Conservation (phyloP, 2,797 vertebrate genomes). For the Anisognathus igniventris region DNA sequence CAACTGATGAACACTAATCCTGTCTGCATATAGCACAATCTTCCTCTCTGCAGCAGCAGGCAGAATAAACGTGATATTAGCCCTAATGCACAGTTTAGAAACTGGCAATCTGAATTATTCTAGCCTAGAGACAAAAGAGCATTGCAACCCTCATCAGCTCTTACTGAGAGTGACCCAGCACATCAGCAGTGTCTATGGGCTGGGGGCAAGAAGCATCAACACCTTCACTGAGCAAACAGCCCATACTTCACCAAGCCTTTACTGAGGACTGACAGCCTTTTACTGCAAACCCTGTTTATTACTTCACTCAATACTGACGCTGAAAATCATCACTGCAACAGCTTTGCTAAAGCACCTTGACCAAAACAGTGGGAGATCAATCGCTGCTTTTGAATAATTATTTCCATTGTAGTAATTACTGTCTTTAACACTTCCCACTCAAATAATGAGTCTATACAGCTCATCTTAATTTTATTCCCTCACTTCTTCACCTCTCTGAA, state of each 20-base stretch:
- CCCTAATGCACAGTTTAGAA: background rate
- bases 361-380: background rate
- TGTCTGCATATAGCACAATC: background rate
- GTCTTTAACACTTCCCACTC: background rate
- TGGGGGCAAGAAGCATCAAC: background rate
- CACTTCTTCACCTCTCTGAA: background rate
- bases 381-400: background rate
- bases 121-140: background rate
- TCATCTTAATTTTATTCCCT: background rate
- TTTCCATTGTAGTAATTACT: background rate
- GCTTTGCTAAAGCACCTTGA: background rate
- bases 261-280: background rate
- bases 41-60: background rate
- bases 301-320: background rate
- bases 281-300: background rate
- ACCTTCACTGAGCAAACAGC: background rate
- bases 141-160: background rate
- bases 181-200: background rate
- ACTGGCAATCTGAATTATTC: background rate
- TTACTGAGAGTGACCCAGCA: background rate
- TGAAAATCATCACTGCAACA: background rate
- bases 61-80: background rate
- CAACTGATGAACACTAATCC: background rate
- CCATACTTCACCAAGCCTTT: background rate
- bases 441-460: background rate